These are phyloP conservation scores for Charanyca ferruginea DNA, from an alignment of 2,888 invertebrate species.

Conservation along the genomic window DNA sequence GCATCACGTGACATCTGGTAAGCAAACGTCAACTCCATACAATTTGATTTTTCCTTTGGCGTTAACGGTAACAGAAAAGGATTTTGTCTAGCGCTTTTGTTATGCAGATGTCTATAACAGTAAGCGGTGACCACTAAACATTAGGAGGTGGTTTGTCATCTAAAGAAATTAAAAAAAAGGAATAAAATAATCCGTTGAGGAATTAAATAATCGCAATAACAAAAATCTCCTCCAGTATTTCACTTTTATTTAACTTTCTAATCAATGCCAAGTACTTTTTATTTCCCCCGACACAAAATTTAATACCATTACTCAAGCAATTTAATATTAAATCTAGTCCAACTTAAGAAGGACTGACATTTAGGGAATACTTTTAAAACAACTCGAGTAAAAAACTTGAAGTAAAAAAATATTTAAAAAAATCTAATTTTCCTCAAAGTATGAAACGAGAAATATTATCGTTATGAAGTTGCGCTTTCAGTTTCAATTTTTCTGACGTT, in stretches of 20 bases:
- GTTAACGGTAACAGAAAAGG: too few species aligned
- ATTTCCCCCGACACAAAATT: slow-evolving; percentile 34
- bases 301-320: slow-evolving; percentile 31
- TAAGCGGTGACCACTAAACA: too few species aligned
- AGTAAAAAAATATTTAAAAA: slow-evolving; percentile 42
- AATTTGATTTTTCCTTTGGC: too few species aligned
- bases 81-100: too few species aligned
- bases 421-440: slow-evolving; percentile 58
- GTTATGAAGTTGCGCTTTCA: slow-evolving; percentile 65
- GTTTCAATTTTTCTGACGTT: slow-evolving; percentile 72
- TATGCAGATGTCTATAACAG: too few species aligned
- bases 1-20: too few species aligned
- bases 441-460: slow-evolving; percentile 63
- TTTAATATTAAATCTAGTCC: slow-evolving; percentile 43
- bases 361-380: slow-evolving; percentile 57
- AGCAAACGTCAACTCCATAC: too few species aligned
- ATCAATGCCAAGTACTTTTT: slow-evolving; percentile 25
- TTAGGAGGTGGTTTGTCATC: too few species aligned
- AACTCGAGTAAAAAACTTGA: slow-evolving; percentile 50
- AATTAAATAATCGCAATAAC: too few species aligned
- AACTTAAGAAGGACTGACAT: slow-evolving; percentile 29
- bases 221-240: not conserved
- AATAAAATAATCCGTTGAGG: too few species aligned
- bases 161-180: too few species aligned
- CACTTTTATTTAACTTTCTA: slow-evolving; percentile 9